Base-by-base conservation (phyloP, 2,888 invertebrate genomes). In the Seira sanloemensis region DNA sequence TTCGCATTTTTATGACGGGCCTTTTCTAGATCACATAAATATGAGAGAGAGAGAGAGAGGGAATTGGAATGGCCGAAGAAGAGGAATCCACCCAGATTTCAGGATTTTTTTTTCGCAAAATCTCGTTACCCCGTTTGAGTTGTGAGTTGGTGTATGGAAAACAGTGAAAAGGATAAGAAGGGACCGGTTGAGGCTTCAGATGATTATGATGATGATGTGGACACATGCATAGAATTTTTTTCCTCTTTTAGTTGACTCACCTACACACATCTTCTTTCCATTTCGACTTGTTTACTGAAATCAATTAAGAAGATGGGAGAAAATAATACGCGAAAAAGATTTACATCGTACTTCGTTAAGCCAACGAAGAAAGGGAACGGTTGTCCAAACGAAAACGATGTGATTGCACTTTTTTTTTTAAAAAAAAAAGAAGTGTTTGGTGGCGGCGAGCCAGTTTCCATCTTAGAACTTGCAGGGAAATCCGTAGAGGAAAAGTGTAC, bases 301-400 rank as follows among this genome's bases (percentile, higher is more conserved):
- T 79, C 79, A 79, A 79, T 79, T 79, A 79, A 27, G 73, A n/a
- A n/a, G 67, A 26, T 79, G 54, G 66, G 74, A 50, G 24, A 74
- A 71, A 74, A 69, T 67, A 79, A 79, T 79, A 79, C 73, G 74
- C 25, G n/a, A 37, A 46, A 66, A 71, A 37, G 62, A 67, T 67
- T 73, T 67, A 65, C 79, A 79, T 79, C 79, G 74, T 19, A 73
- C 79, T 74, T 79, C 79, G 79, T 79, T 79, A n/a, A 79, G 73
- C 66, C 26, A 66, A 78, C 78, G n/a, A n/a, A n/a, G n/a, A n/a
- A n/a, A n/a, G n/a, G n/a, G n/a, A n/a, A n/a, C n/a, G n/a, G n/a
- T n/a, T n/a, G n/a, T n/a, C n/a, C n/a, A n/a, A n/a, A n/a, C n/a
- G n/a, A n/a, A n/a, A n/a, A n/a, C n/a, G n/a, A n/a, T n/a, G n/a